Evolutionary conservation across 2,113 vertebrate genomes (phyloP), one percentile per base, ranked within the genome.

Genomic region (Sylvilagus bachmani): DNA sequence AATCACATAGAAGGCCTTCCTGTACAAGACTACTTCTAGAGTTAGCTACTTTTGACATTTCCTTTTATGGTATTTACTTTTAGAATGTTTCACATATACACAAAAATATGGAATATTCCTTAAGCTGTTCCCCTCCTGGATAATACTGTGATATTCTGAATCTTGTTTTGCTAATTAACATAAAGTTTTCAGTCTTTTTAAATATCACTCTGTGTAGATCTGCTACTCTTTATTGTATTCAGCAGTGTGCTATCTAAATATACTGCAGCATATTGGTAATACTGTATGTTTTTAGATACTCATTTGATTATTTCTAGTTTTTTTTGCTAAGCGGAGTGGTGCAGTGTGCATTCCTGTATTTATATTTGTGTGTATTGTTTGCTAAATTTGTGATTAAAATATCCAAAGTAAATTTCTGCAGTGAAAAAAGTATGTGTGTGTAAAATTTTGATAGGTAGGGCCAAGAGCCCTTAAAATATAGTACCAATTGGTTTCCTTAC

Each of bases 381-480:
- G 81, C 44, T 73, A 86, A 73, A 64, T 86, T 71, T 80, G 73
- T 81, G 33, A 44, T 81, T 91, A 86, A 94, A 86, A 29, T 81
- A 22, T 74, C n/a, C 53, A 61, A 81, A 66, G 27, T 58, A 81
- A 67, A 55, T 81, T 91, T 49, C 36, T 86, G 9, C 2, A 80
- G 12, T 29, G 44, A 44, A 80, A 24, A 81, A 90, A 9, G 8
- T 38, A 55, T 36, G 6, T 74, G 44, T 12, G 58, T 58, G 51
- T 19, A 74, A 29, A 81, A 70, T 49, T 81, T 86, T 36, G 36
- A 33, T 64, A 79, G 14, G 14, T n/a, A 80, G 51, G 51, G 44
- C 21, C 27, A 81, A 64, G 44, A 49, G 10, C 33, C 12, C 79
- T 82, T 29, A 74, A 33, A 73, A 33, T 31, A 80, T 44, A 24